Evolutionary conservation across 2,888 invertebrate genomes (phyloP), one percentile per base, ranked within the genome.

Genomic region (Chrysodeixis includens): DNA sequence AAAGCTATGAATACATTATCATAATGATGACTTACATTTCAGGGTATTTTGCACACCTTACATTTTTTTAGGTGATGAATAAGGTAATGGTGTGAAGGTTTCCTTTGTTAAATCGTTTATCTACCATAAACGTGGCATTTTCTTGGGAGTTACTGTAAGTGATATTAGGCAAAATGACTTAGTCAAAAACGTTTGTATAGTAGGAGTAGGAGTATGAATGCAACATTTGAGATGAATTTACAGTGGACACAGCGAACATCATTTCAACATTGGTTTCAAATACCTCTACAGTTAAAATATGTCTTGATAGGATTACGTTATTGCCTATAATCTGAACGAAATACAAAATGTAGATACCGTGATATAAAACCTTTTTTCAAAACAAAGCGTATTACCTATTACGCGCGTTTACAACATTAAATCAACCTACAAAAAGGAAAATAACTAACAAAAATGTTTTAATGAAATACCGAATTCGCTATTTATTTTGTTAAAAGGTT

Each of bases 1-100:
- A 83, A 86, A 78, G 79, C 86, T 82, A 88, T 89, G 89, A 88
- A 89, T 89, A 88, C 75, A 88, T 89, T 89, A 86, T 63, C 83
- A 85, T 87, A 84, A 84, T 83, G 77, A 76, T 79, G 67, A 67
- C 74, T 77, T 66, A 64, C 64, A 64, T 74, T 76, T 71, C 67
- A 59, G 32, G 59, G 54, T 59, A 55, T 46, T 66, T 77, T 69
- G 65, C 64, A 10, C 51, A 77, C 57, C 67, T 68, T 62, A 57
- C 72, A 73, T 77, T 63, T 73, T 71, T 56, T 32, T 71, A 57
- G 55, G 61, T 61, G 53, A 55, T 30, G 52, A 74, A 56, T 65
- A 44, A 52, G 30, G 12, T 16, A 9, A 14, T 1, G 22, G 12
- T 51, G 52, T 22, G 26, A 18, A 20, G 18, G 20, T 49, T 49